These are phyloP conservation scores for Psittacula cyanocephala DNA, from an alignment of 2,113 vertebrate genomes.

Conservation along the genomic window DNA sequence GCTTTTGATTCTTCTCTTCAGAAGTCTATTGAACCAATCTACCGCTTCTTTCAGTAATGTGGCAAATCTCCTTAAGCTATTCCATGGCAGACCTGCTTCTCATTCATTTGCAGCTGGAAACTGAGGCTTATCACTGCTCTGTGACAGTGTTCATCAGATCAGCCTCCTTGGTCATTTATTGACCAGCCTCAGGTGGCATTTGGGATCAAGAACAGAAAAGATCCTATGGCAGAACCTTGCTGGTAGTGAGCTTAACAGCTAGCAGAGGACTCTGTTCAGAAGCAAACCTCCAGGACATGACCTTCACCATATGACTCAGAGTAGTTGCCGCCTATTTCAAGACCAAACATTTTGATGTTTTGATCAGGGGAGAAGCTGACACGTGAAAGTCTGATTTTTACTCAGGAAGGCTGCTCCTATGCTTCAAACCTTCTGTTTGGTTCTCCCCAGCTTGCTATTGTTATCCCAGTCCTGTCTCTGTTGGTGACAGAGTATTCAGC, in stretches of 20 bases:
- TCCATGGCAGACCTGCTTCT: background rate
- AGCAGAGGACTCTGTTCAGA: background rate
- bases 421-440: background rate
- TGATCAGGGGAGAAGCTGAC: background rate
- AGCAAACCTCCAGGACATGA: background rate
- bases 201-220: background rate
- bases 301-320: background rate
- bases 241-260: background rate
- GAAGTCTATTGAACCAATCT: background rate
- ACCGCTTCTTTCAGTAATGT: background rate
- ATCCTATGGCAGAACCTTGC: background rate
- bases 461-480: background rate
- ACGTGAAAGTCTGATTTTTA: background rate
- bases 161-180: background rate
- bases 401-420: background rate
- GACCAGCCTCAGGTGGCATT: background rate
- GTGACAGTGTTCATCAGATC: background rate
- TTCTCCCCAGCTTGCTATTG: background rate
- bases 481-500: background rate
- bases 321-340: background rate
- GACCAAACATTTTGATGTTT: background rate
- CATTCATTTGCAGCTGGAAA: background rate
- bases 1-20: background rate
- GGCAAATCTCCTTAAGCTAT: background rate
- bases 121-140: background rate